Conservation (phyloP, 1,140 invertebrate species). For the Leptinotarsa lineolata region DNA sequence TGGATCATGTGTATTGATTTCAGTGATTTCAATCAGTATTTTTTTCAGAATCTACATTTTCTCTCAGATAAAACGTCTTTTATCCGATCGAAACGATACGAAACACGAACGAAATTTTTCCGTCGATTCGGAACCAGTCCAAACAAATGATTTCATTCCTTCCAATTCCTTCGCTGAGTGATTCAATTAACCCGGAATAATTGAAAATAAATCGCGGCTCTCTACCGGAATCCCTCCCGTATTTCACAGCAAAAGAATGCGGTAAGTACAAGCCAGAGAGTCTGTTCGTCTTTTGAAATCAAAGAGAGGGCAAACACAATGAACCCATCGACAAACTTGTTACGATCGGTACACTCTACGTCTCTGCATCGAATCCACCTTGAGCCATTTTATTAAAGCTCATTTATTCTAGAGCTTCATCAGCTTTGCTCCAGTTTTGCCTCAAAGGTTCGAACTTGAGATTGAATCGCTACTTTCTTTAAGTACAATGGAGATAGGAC, state of each 20-base stretch:
- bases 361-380: slow-evolving; percentile 11
- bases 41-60: no score
- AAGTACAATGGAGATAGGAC: background rate
- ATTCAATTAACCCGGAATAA: slow-evolving; percentile 1
- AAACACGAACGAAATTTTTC: no score
- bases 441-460: background rate
- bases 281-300: background rate
- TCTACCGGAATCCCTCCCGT: no score
- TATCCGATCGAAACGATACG: no score
- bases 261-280: background rate
- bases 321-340: slow-evolving; percentile 11
- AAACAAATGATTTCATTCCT: background rate
- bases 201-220: background rate
- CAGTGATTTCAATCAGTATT: no score
- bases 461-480: background rate
- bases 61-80: no score
- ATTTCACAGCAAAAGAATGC: no score
- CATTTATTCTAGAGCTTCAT: slow-evolving; percentile 14
- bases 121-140: no score
- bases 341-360: slow-evolving; percentile 14
- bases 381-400: slow-evolving; percentile 9
- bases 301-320: slow-evolving; percentile 11
- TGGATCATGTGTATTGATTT: no score
- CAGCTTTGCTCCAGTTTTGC: background rate
- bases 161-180: background rate